phyloP scores from a whole-genome alignment of 2,888 invertebrate genomes.

The Tipula confusa region DNA sequence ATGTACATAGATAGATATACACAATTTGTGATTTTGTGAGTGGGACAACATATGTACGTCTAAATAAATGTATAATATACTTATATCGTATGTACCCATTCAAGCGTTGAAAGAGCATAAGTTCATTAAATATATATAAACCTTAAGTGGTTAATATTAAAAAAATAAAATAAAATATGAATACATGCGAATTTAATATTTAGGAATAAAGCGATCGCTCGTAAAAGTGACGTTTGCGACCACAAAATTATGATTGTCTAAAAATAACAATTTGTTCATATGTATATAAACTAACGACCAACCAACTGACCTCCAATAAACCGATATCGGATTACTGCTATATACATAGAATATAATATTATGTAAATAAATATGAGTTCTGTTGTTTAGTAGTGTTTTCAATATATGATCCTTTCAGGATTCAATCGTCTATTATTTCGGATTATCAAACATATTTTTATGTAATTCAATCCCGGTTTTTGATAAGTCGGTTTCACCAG shows the following conservation, averaged over 20 bases:
- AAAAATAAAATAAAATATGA: not conserved
- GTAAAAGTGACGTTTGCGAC: not conserved
- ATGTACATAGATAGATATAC: not conserved
- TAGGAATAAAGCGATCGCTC: not conserved
- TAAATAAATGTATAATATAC: not conserved
- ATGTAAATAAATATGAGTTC: too few species aligned
- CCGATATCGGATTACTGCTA: not conserved
- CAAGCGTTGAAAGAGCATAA: conserved; percentile 6
- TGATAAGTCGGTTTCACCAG: too few species aligned
- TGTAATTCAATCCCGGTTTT: too few species aligned
- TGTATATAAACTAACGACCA: not conserved
- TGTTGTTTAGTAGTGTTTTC: too few species aligned
- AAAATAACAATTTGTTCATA: not conserved
- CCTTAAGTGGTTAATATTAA: not conserved
- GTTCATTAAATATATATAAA: conserved; percentile 1
- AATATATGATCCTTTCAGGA: too few species aligned
- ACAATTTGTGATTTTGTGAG: not conserved
- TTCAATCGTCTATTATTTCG: too few species aligned
- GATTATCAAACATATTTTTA: too few species aligned
- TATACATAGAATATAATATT: too few species aligned
- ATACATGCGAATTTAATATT: not conserved
- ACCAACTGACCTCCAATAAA: not conserved
- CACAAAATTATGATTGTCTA: conserved; percentile 12
- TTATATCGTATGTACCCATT: conserved; percentile 5
- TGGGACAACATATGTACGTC: not conserved